A percentile compares a stretch with the other conserved stretches of the same genome.
These are phyloP conservation scores for Leucophenga maculata DNA, from an alignment of 2,888 invertebrate genomes.

Conservation along the genomic window DNA sequence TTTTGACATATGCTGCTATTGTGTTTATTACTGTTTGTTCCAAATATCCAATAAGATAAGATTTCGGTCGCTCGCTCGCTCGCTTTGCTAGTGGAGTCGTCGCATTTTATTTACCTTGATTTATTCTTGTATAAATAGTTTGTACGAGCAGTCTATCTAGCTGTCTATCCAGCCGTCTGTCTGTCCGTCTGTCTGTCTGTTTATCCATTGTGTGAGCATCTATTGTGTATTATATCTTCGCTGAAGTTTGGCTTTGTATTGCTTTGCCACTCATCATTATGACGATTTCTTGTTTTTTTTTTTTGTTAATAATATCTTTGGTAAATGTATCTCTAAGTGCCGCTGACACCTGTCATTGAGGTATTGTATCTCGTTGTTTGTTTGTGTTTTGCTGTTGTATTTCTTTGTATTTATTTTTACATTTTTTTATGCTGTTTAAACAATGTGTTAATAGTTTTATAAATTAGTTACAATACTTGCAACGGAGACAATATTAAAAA, in stretches of 20 bases:
- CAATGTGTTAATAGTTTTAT: too few relatives aligned
- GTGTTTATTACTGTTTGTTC: neutral
- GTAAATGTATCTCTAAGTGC: neutral
- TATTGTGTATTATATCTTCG: too few relatives aligned
- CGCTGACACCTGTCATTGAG: conserved; percentile 4
- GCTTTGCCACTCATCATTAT: neutral
- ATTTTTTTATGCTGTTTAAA: neutral
- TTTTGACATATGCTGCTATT: conserved; percentile 6
- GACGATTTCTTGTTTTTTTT: too few relatives aligned
- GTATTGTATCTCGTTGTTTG: neutral
- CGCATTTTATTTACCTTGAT: conserved; percentile 5
- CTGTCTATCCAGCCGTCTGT: neutral
- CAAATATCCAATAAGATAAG: too few relatives aligned
- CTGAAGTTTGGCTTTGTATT: neutral
- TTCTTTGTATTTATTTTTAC: neutral
- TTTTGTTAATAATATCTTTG: too few relatives aligned
- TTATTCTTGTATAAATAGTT: conserved; percentile 11
- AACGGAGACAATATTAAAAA: too few relatives aligned
- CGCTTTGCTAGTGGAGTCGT: neutral
- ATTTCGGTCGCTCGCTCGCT: too few relatives aligned
- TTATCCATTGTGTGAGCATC: neutral
- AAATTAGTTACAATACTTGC: too few relatives aligned
- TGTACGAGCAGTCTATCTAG: neutral
- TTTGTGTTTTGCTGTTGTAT: neutral
- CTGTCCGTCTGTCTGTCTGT: neutral